Evolutionary conservation across 2,113 vertebrate species (phyloP).

Genomic region (Orycteropus afer): DNA sequence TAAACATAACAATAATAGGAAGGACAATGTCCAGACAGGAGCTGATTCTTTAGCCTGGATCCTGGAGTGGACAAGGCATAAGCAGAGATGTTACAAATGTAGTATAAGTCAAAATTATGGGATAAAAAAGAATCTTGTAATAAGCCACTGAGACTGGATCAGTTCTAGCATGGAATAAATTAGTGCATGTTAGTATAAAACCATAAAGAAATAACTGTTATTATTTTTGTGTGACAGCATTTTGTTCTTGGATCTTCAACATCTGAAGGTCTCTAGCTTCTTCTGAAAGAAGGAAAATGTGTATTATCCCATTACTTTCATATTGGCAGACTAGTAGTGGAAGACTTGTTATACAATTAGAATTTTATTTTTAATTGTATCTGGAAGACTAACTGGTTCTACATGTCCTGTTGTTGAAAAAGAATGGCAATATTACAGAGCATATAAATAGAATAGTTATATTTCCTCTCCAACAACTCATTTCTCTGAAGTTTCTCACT

Average conservation of each 20-base stretch:
- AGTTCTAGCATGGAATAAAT: not conserved
- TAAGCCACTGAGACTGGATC: not conserved
- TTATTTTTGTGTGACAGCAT: not conserved
- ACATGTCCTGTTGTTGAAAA: slow-evolving; percentile 47
- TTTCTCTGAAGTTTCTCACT: slow-evolving; percentile 65
- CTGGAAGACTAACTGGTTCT: slow-evolving; percentile 46
- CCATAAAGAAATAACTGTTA: not conserved
- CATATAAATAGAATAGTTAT: slow-evolving; percentile 56
- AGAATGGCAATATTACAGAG: slow-evolving; percentile 53
- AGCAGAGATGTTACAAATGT: not conserved
- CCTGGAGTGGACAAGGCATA: not conserved
- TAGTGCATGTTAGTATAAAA: not conserved
- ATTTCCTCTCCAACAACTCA: slow-evolving; percentile 66
- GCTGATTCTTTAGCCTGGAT: not conserved
- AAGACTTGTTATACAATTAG: slow-evolving; percentile 16
- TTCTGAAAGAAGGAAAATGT: not conserved
- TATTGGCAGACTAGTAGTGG: not conserved
- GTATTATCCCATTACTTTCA: not conserved
- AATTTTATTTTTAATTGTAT: slow-evolving; percentile 54
- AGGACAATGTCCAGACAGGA: not conserved
- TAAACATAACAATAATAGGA: not conserved
- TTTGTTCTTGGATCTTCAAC: not conserved
- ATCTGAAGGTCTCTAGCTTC: not conserved
- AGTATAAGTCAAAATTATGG: not conserved
- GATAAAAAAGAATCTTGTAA: not conserved